Evolutionary conservation across 2,888 invertebrate genomes (phyloP).

Genomic region (Cloeon dipterum): DNA sequence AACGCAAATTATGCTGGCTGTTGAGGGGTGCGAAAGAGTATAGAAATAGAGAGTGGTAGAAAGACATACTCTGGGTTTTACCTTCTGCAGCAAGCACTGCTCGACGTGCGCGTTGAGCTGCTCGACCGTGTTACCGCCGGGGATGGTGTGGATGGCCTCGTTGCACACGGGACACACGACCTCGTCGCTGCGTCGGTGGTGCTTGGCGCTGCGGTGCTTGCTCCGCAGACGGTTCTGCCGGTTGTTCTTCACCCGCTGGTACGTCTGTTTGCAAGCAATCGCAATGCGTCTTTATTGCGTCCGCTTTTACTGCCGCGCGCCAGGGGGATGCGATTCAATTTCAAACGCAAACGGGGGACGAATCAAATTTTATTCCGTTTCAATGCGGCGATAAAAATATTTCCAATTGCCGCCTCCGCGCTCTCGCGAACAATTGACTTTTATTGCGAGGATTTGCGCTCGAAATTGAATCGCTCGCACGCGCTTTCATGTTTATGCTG

Average conservation of each 20-base stretch:
- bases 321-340: no score
- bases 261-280: conserved; percentile 33
- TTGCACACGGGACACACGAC: conserved; percentile 66
- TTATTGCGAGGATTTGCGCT: background rate
- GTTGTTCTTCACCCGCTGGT: conserved; percentile 47
- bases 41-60: no score
- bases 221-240: conserved; percentile 41
- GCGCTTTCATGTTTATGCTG: no score
- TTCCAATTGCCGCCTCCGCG: background rate
- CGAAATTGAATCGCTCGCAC: no score
- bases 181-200: conserved; percentile 42
- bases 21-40: conserved; percentile 7
- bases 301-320: background rate
- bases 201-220: conserved; percentile 29
- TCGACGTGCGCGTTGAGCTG: conserved; percentile 51
- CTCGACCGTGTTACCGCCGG: conserved; percentile 26
- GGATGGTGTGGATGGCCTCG: conserved; percentile 28
- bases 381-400: background rate
- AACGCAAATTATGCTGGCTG: no score
- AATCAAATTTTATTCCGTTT: background rate
- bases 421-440: background rate
- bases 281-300: no score
- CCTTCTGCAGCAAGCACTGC: conserved; percentile 39
- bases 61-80: no score
- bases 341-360: background rate